phyloP scores from a whole-genome alignment of 1,140 invertebrate species.

The Drosophila tropicalis region DNA sequence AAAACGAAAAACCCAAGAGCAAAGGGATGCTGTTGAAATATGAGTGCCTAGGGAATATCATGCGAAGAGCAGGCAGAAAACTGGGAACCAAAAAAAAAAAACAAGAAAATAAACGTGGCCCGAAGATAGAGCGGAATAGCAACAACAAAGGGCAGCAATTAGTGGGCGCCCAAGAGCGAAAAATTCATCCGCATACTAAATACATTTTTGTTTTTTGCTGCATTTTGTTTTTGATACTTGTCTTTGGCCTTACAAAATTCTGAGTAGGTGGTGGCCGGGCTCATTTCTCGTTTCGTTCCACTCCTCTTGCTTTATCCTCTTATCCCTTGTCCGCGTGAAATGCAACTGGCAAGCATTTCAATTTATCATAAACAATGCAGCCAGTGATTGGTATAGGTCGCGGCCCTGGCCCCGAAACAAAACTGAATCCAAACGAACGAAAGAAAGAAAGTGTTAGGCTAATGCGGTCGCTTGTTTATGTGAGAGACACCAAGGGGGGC shows the following conservation, averaged over 20 bases:
- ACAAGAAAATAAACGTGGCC: conserved; percentile 1
- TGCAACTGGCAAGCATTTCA: conserved; percentile 56
- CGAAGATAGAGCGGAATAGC: conserved; percentile 26
- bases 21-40: conserved; percentile 40
- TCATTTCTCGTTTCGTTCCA: conserved; percentile 42
- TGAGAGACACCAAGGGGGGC: neutral
- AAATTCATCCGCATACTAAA: conserved; percentile 50
- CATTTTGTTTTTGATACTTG: conserved; percentile 9
- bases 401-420: conserved; percentile 48
- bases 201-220: conserved; percentile 19
- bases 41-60: conserved; percentile 36
- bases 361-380: conserved; percentile 75
- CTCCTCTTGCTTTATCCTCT: neutral
- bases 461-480: conserved; percentile 49
- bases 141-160: conserved; percentile 66
- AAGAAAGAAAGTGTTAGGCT: conserved; percentile 40
- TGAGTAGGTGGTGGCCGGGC: conserved; percentile 27
- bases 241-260: conserved; percentile 31
- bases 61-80: neutral
- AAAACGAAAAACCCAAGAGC: conserved; percentile 2
- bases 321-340: neutral
- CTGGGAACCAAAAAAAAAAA: neutral
- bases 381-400: conserved; percentile 66
- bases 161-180: conserved; percentile 73
- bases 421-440: conserved; percentile 19